Evolutionary conservation across 2,113 vertebrate species (phyloP).

Genomic region (Syrmaticus mikado): DNA sequence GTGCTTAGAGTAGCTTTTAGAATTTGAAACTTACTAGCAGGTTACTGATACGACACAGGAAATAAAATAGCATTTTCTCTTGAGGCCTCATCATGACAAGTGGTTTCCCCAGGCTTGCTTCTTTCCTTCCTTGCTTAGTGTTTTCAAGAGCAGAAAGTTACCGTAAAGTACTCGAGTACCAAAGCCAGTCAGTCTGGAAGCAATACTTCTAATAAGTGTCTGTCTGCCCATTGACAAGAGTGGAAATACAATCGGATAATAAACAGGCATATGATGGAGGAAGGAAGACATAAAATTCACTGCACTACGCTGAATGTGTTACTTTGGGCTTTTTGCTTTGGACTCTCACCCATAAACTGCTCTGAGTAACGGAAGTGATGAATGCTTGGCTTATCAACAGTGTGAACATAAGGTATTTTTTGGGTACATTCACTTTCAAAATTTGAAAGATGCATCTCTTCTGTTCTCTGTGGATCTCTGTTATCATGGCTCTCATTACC

Average conservation of each 20-base stretch:
- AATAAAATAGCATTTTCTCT: background rate
- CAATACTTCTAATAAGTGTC: conserved; percentile 15
- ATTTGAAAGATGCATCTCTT: background rate
- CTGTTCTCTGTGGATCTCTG: background rate
- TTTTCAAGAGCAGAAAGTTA: conserved; percentile 15
- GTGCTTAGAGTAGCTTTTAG: background rate
- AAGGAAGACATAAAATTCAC: conserved; percentile 30
- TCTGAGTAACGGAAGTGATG: background rate
- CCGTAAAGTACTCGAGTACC: background rate
- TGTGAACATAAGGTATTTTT: background rate
- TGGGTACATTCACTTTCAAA: background rate
- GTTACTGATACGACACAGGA: background rate
- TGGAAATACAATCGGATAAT: background rate
- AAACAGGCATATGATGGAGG: background rate
- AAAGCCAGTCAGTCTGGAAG: conserved; percentile 41
- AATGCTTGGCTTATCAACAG: background rate
- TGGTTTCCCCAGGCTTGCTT: background rate
- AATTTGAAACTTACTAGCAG: background rate
- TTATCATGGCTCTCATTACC: background rate
- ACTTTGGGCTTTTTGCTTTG: background rate
- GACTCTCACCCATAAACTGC: background rate
- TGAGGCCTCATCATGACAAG: background rate
- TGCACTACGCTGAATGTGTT: background rate
- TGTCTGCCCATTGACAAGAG: background rate
- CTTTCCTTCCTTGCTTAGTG: conserved; percentile 12